These are phyloP conservation scores for Rhopalosiphum maidis DNA, from an alignment of 1,140 invertebrate genomes.

Conservation along the genomic window DNA sequence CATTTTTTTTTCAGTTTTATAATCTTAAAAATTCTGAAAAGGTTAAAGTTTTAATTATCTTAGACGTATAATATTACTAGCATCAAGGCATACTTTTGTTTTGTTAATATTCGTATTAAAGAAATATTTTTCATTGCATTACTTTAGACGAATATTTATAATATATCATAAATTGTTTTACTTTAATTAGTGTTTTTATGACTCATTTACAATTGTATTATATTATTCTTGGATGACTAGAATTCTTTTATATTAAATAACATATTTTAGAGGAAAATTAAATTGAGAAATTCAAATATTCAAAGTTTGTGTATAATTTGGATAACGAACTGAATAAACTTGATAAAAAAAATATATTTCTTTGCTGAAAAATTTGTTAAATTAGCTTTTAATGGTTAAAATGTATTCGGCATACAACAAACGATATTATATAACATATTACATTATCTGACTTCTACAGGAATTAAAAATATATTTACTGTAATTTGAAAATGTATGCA, in stretches of 20 bases:
- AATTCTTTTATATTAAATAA: no score
- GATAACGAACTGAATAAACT: no score
- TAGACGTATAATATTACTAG: neutral
- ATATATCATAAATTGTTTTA: neutral
- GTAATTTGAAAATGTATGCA: neutral
- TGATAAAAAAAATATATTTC: no score
- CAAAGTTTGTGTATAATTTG: no score
- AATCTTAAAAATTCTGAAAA: neutral
- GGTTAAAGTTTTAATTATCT: neutral
- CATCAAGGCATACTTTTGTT: neutral
- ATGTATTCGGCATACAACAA: neutral
- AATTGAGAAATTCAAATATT: no score
- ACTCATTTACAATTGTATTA: no score
- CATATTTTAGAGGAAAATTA: no score
- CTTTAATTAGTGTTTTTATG: no score
- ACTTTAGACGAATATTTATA: neutral
- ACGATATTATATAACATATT: neutral
- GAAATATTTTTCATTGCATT: neutral
- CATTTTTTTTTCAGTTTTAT: neutral
- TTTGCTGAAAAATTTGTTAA: no score
- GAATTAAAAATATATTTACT: neutral
- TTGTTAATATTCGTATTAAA: neutral
- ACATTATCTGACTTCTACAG: neutral
- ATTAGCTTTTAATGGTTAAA: neutral
- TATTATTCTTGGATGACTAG: no score